Base-by-base conservation (phyloP, 2,113 vertebrate species). In the Saccopteryx leptura region DNA sequence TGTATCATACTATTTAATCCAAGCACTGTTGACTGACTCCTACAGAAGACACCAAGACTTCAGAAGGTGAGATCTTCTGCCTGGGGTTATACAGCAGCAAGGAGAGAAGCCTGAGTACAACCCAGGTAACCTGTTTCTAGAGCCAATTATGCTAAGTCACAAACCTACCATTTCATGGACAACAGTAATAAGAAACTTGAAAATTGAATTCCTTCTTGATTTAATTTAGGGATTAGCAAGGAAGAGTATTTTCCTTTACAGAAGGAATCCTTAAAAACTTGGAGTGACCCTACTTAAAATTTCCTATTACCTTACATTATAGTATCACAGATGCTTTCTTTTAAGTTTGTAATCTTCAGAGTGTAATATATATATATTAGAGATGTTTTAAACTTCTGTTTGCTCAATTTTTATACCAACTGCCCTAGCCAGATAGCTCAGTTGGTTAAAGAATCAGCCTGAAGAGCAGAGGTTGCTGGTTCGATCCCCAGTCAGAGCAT, bases 371-470 rank as follows among this genome's bases (percentile, higher is more conserved):
- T 33, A 39, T 39, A 63, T 61, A 76, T 63, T n/a, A 72, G 26
- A 83, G 23, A 72, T 31, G 10, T 78, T 91, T 90, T 65, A 89
- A 46, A 60, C 89, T 82, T 89, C 65, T 91, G 21, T 50, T 91
- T 94, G 71, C 52, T 81, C 13, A 60, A 23, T 65, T 84, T 82
- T 95, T 95, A 76, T 74, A 74, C 31, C 76, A 74, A 92, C 5
- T 39, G 39, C 39, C 39, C 39, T 39, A 39, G 39, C 39, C 39
- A 39, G 39, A 39, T 39, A 60, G 48, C 12, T 78, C 78, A 72
- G 52, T 74, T 39, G 39, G 39, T 39, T 39, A 39, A 3, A 39
- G 39, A 39, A 39, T 39, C 39, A 39, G 39, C 39, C 39, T 39
- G 39, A 39, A 39, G 39, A 39, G 39, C 39, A 39, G 39, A 39